These are phyloP conservation scores for Ploceus nigricollis DNA, from an alignment of 2,113 vertebrate species.

Conservation along the genomic window DNA sequence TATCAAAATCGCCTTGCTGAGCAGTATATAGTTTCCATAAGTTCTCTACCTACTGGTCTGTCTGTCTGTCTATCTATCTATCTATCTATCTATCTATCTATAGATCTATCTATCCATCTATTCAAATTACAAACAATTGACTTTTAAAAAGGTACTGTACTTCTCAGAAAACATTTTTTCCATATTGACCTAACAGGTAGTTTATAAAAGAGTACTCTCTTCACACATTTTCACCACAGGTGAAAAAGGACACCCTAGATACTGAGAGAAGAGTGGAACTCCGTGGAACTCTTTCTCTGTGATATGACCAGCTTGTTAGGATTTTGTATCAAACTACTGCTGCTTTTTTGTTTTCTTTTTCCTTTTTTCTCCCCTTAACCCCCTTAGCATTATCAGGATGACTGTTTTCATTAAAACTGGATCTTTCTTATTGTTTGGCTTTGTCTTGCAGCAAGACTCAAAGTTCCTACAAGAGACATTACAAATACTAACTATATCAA, in stretches of 20 bases:
- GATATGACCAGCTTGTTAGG: background rate
- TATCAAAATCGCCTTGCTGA: background rate
- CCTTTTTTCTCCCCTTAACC: fast-evolving
- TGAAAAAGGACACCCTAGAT: background rate
- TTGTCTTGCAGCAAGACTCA: background rate
- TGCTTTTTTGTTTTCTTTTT: background rate
- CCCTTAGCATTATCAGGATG: background rate
- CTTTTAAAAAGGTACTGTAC: background rate
- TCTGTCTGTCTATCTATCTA: background rate
- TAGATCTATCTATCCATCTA: background rate
- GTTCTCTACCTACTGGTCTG: background rate
- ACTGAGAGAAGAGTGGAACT: background rate
- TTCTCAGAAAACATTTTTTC: background rate
- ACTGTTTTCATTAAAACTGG: background rate
- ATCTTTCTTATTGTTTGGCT: background rate
- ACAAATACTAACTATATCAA: background rate
- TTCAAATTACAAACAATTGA: background rate
- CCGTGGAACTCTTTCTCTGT: background rate
- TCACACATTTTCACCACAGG: background rate
- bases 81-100: background rate
- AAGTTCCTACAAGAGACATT: background rate
- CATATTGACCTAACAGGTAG: background rate
- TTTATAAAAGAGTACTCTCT: background rate
- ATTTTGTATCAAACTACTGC: background rate
- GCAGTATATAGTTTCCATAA: background rate